Evolutionary conservation across 1,140 invertebrate genomes (phyloP), one percentile per base, ranked within the genome.

Genomic region (Portunus trituberculatus): DNA sequence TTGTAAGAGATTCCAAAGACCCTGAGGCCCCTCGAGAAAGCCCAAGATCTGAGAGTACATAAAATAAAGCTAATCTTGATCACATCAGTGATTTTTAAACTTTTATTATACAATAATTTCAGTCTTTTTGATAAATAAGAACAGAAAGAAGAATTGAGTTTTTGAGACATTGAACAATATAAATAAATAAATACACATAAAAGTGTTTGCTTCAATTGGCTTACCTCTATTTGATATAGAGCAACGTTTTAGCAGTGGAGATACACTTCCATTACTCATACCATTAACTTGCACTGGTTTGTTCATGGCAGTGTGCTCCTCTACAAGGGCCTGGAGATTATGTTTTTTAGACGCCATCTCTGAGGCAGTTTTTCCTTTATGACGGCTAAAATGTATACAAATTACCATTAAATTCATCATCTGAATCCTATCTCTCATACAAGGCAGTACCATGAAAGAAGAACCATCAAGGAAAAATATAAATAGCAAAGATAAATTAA

Each of bases 331-430:
- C 29, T 92, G 67, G 7, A 95, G 83, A 6, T 95, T 67, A 0
- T 52, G 90, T 48, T 95, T 95, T 28, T 52, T 29, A n/a, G 89
- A 86, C 48, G 94, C 94, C 94, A 95, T 86, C 39, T 95, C 94
- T 14, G 87, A 86, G 29, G 89, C 59, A 10, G 94, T 95, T 45
- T 95, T 91, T 14, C 94, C 94, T 92, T 95, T 95, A 59, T 95
- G 94, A 0, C 94, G 67, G 14, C 94, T 95, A 46, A 20, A 48
- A 46, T 28, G 14, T 45, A 94, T 4, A 94, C 12, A 45, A 25
- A 59, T 7, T 14, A 52, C 31, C 10, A 46, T 84, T 39, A 93
- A 45, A 48, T 28, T 52, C 10, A 45, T 39, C 88, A 90, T 28
- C 32, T 20, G 12, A 90, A 31, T 45, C 14, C 8, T 45, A 88